Percentiles rank a stretch among this genome's conserved stretches.
Evolutionary conservation across 2,797 vertebrate genomes (phyloP).

Genomic region (Smutsia temminckii): DNA sequence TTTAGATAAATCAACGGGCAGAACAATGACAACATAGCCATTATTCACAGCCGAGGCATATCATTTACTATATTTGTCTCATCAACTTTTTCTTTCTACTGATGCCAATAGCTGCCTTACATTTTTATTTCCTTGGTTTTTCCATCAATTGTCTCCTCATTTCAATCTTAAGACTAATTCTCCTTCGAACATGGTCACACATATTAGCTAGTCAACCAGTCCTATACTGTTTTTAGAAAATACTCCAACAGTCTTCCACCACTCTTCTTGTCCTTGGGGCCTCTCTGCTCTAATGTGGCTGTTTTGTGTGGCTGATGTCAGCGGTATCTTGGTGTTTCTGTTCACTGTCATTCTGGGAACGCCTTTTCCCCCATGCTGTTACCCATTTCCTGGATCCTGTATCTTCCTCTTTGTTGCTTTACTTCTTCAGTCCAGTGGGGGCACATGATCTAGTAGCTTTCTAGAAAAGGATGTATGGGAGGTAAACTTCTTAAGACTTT

Average conservation of each 20-base stretch:
- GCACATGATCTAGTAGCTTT: background rate
- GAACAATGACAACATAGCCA: too few relatives aligned
- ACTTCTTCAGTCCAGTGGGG: background rate
- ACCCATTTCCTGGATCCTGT: background rate
- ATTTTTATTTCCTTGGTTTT: background rate
- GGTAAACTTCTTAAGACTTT: background rate
- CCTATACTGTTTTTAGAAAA: background rate
- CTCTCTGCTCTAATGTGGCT: background rate
- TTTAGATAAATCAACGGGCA: background rate
- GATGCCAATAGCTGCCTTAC: background rate
- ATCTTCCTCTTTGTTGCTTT: background rate
- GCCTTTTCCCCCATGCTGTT: background rate
- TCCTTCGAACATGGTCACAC: background rate
- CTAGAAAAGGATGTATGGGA: background rate
- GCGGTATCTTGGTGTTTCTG: background rate
- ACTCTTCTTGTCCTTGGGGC: background rate
- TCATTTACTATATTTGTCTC: background rate
- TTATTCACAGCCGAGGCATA: background rate
- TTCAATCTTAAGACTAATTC: background rate
- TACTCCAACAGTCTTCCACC: too few relatives aligned
- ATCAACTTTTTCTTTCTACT: background rate
- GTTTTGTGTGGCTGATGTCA: background rate
- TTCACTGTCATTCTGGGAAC: background rate
- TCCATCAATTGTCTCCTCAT: background rate
- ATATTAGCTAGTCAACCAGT: background rate